These are phyloP conservation scores for Myotis myotis DNA, from an alignment of 2,797 vertebrate genomes.

Conservation along the genomic window DNA sequence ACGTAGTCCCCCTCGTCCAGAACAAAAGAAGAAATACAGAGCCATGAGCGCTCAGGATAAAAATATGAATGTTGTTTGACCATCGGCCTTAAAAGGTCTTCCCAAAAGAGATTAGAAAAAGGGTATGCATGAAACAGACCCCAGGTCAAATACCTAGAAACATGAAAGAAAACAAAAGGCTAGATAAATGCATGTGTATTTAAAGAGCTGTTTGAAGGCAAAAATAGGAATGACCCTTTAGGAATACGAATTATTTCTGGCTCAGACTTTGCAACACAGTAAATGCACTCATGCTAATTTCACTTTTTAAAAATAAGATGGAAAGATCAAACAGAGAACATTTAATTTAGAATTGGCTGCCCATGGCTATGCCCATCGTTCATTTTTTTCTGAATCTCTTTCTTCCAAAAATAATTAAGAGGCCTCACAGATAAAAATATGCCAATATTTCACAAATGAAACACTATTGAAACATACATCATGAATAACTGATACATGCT, in stretches of 20 bases:
- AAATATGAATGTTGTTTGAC: not conserved
- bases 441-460: constrained; percentile 57
- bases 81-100: not conserved
- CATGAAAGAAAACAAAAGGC: not conserved
- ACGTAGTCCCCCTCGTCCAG: not conserved
- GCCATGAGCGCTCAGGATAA: not conserved
- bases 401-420: constrained; percentile 66
- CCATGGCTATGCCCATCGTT: constrained; percentile 47
- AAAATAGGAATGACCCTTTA: not conserved
- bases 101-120: not conserved
- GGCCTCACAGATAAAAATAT: constrained; percentile 59
- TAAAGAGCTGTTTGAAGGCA: not conserved
- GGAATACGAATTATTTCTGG: constrained; percentile 69
- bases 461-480: constrained; percentile 60
- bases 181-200: not conserved
- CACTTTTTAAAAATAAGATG: constrained; percentile 60
- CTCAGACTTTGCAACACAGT: constrained; percentile 2
- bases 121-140: not conserved
- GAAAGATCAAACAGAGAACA: constrained; percentile 65
- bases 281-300: constrained; percentile 59
- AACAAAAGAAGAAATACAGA: not conserved
- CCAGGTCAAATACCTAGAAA: not conserved
- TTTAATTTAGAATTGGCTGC: constrained; percentile 66
- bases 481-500: constrained; percentile 55
- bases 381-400: constrained; percentile 62